Evolutionary conservation across 2,888 invertebrate genomes (phyloP).

Genomic region (Yponomeuta evonymella): DNA sequence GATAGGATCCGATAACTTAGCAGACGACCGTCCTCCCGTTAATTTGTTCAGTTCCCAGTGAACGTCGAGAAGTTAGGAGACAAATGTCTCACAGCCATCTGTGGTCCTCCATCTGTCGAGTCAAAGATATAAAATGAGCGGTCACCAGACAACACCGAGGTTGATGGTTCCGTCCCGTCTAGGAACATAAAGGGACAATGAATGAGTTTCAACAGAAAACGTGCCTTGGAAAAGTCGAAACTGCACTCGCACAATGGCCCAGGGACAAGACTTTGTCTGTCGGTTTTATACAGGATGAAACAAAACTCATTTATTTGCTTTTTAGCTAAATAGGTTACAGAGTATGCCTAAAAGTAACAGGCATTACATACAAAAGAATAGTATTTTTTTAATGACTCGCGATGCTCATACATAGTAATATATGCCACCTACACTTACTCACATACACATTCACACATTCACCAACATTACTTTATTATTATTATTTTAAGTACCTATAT

Average conservation of each 20-base stretch:
- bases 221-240: slow-evolving; percentile 4
- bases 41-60: slow-evolving; percentile 12
- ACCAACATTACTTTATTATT: too few species aligned
- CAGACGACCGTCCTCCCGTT: slow-evolving; percentile 3
- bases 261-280: slow-evolving; percentile 2
- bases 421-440: too few species aligned
- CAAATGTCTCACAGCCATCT: background rate
- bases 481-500: too few species aligned
- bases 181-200: slow-evolving; percentile 9
- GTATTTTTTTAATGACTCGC: too few species aligned
- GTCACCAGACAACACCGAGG: background rate
- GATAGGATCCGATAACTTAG: slow-evolving; percentile 2
- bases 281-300: background rate
- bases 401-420: too few species aligned
- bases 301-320: too few species aligned
- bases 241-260: slow-evolving; percentile 2
- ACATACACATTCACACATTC: too few species aligned
- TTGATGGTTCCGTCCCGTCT: slow-evolving; percentile 10
- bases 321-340: too few species aligned
- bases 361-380: too few species aligned
- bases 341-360: too few species aligned
- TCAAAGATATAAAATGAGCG: background rate
- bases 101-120: background rate
- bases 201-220: slow-evolving; percentile 12
- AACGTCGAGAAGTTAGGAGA: slow-evolving; percentile 10